Base-by-base conservation (phyloP, 2,888 invertebrate genomes). In the Drosophila leonis region DNA sequence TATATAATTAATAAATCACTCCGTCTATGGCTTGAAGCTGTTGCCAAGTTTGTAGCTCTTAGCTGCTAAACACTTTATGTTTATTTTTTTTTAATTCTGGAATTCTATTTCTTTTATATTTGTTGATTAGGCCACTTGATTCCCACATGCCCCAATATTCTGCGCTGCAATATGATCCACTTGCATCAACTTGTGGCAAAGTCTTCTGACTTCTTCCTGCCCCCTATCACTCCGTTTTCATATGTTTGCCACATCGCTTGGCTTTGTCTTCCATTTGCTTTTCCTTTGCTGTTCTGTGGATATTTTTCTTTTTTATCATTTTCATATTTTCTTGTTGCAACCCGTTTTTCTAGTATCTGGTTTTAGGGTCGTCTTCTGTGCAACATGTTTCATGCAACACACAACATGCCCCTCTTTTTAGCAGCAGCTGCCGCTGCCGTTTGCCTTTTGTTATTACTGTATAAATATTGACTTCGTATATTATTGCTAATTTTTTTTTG, bases 301-400 rank as follows among this genome's bases (percentile, higher is more conserved):
- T 68, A 41, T 49, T 60, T 62, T 69, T 27, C 63, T 62, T 55
- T 55, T 31, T 61, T 39, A 13, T 46, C 24, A n/a, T 35, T 37
- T 44, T 44, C 33, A 60, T 48, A 48, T 51, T 55, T 60, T 61
- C 24, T 63, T 65, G 29, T 33, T 37, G 56, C 75, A 85, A 86
- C 85, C 82, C 83, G 85, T 88, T 86, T 86, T 88, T 88, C 85
- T 88, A 76, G 88, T 86, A 69, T 82, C 65, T 77, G 57, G 78
- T 63, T 52, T 82, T 75, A 80, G 80, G 70, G 75, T 69, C 54
- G 15, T 7, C 73, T 56, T 55, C 72, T 71, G 42, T 56, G 52
- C 35, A 24, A 24, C 35, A 52, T 6, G 54, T 18, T 35, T 18
- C 48, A 29, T 77, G 69, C 68, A 86, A 80, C 83, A 29, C 77